Percentiles rank a stretch among this genome's conserved stretches.
Conservation (phyloP, 2,888 invertebrate genomes). For the Zygogramma bicolorata region DNA sequence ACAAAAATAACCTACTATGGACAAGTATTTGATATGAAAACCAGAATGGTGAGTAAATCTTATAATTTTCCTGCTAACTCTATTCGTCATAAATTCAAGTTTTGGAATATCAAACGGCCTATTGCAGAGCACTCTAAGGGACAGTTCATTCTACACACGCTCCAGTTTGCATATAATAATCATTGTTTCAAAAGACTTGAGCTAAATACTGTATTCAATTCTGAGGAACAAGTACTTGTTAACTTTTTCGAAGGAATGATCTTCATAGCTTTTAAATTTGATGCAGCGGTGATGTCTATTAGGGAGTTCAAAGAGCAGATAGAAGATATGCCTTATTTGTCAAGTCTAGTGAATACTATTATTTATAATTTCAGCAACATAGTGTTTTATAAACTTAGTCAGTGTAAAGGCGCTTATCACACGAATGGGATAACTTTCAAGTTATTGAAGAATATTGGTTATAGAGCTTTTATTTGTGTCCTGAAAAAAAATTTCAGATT, state of each 20-base stretch:
- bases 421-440: slow-evolving; percentile 31
- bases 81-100: slow-evolving; percentile 47
- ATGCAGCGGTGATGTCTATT: slow-evolving; percentile 40
- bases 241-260: slow-evolving; percentile 50
- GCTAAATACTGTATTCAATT: slow-evolving; percentile 45
- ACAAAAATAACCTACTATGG: slow-evolving; percentile 45
- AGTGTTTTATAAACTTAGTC: slow-evolving; percentile 29
- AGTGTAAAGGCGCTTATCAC: slow-evolving; percentile 29
- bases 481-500: slow-evolving; percentile 39
- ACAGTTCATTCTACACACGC: slow-evolving; percentile 27
- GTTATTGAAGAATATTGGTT: slow-evolving; percentile 37
- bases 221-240: slow-evolving; percentile 39
- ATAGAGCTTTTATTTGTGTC: slow-evolving; percentile 45
- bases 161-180: slow-evolving; percentile 40
- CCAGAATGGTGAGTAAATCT: slow-evolving; percentile 41
- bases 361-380: slow-evolving; percentile 33
- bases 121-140: slow-evolving; percentile 28
- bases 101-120: slow-evolving; percentile 43
- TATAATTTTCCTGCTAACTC: slow-evolving; percentile 32
- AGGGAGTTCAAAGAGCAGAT: slow-evolving; percentile 26
- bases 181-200: slow-evolving; percentile 46
- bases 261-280: slow-evolving; percentile 48
- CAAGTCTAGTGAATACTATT: slow-evolving; percentile 8
- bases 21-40: slow-evolving; percentile 45
- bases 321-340: slow-evolving; percentile 27